Conservation (phyloP, 2,797 vertebrate species). For the Eupleurogrammus muticus region DNA sequence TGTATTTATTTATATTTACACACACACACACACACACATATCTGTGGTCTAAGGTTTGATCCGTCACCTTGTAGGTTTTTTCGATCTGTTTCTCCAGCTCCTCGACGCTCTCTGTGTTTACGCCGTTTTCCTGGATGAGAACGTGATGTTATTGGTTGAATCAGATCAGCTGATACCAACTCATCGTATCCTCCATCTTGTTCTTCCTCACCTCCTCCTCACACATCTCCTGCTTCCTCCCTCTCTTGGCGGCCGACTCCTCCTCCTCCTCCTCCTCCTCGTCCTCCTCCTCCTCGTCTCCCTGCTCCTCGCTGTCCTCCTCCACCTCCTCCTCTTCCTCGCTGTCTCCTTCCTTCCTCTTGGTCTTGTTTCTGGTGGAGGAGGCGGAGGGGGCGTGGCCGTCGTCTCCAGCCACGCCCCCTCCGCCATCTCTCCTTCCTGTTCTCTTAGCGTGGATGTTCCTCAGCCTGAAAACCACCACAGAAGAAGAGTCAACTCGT, state of each 20-base stretch:
- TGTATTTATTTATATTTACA: not conserved
- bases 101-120: constrained; percentile 90
- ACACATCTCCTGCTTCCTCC: constrained; percentile 89
- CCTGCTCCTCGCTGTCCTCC: constrained; percentile 92
- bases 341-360: constrained; percentile 90
- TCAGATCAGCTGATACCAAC: too few species aligned
- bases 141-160: constrained; percentile 43
- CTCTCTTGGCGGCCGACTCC: constrained; percentile 88
- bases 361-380: constrained; percentile 85
- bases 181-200: not conserved
- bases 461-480: constrained; percentile 85
- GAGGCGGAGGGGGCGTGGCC: constrained; percentile 79
- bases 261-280: constrained; percentile 92
- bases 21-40: too few species aligned
- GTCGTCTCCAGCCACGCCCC: constrained; percentile 84
- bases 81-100: constrained; percentile 96
- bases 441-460: constrained; percentile 92
- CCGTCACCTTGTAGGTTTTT: constrained; percentile 89
- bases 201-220: constrained; percentile 90
- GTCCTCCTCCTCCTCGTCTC: constrained; percentile 92
- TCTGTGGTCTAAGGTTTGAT: not conserved
- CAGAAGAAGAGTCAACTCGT: not conserved
- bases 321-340: constrained; percentile 93
- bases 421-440: constrained; percentile 85
- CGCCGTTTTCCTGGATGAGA: constrained; percentile 88